Evolutionary conservation across 2,888 invertebrate genomes (phyloP), one percentile per base, ranked within the genome.

Genomic region (Phrixothrix hirtus): DNA sequence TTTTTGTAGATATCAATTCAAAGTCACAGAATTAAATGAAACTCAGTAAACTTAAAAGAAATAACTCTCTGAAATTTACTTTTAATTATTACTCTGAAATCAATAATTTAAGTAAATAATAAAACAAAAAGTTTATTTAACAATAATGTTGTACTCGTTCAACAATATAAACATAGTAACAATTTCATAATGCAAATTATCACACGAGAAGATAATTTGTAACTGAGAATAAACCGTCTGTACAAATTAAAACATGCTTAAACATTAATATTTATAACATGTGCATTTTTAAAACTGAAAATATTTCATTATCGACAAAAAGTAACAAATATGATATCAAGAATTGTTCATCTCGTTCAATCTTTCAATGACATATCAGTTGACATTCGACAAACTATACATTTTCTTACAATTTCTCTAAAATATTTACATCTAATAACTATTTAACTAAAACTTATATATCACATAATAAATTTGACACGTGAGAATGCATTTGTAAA

Each of bases 391-490:
- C n/a, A n/a, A n/a, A n/a, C n/a, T n/a, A n/a, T n/a, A n/a, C n/a
- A n/a, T n/a, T n/a, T n/a, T n/a, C n/a, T n/a, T n/a, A n/a, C n/a
- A n/a, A n/a, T n/a, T n/a, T n/a, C n/a, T n/a, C n/a, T n/a, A n/a
- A n/a, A n/a, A n/a, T n/a, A n/a, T n/a, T n/a, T n/a, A n/a, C n/a
- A n/a, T n/a, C n/a, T n/a, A n/a, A n/a, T n/a, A n/a, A n/a, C n/a
- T n/a, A n/a, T n/a, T n/a, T n/a, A n/a, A n/a, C 45, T 47, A 37
- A 46, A 53, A 42, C 29, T 46, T 47, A 53, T 53, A 53, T 53
- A 72, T 72, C 72, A 72, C 72, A 71, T 70, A 70, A 70, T 63
- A 70, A 66, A 69, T 72, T 72, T 72, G 72, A 72, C 72, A 72
- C 72, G 68, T 70, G 63, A 70, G 70, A 71, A 69, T 65, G 59